Base-by-base conservation (phyloP, 2,113 vertebrate genomes). In the Zosterops lateralis region DNA sequence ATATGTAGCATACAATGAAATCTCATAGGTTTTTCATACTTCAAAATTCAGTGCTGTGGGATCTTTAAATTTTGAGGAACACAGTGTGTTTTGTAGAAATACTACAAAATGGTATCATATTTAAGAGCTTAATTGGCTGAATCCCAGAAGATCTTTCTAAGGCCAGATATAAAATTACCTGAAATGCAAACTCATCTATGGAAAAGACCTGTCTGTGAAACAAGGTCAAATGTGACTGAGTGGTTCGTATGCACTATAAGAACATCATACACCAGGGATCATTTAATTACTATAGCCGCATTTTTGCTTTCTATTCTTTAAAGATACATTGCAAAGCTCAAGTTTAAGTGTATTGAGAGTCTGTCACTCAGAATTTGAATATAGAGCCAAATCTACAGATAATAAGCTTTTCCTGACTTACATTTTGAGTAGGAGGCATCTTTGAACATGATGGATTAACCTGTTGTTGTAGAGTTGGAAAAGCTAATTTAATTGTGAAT, bases 331-430 rank as follows among this genome's bases (percentile, higher is more conserved):
- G 40, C 47, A 70, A 77, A 80, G 38, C 72, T 73, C 32, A 22
- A 17, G 16, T 84, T 66, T 89, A 51, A 42, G 16, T 76, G 38
- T 50, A 12, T 18, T 42, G 83, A 70, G 50, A 76, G 12, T 47
- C 64, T 70, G 31, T 85, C 72, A 76, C 38, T 84, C 68, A 77
- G 58, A 93, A 67, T 76, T 76, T 76, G 20, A 73, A 66, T 77
- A 62, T 67, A 70, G 80, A 80, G 19, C 45, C 42, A 73, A 76
- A 84, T 86, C 22, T 77, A 31, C 54, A 50, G 47, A 70, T 93
- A 84, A 89, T 61, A 90, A 86, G 38, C 12, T 77, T 93, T 88
- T 76, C 18, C 45, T 92, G 34, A 58, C 51, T 92, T 94, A 54
- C 7, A 66, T 56, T 66, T 80, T 81, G 73, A 80, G 68, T 89